Evolutionary conservation across 2,797 vertebrate genomes (phyloP), one percentile per base, ranked within the genome.

Genomic region (Falco peregrinus): DNA sequence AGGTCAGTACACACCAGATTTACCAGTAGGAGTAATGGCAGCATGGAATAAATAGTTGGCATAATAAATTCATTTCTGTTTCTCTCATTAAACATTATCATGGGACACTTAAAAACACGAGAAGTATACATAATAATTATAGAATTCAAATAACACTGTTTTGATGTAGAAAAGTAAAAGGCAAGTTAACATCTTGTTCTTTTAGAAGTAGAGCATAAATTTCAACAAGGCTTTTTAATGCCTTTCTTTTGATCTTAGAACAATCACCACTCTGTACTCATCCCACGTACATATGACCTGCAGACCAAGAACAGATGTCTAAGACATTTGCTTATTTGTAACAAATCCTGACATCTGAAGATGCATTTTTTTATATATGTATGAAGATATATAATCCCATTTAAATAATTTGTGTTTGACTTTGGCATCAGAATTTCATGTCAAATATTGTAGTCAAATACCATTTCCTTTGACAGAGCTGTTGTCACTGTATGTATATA

Each of bases 41-140:
- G 95, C 96, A 97, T 91, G 96, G 95, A 98, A 94, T 96, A 97
- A 98, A 98, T 98, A 95, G 95, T 98, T 98, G 97, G 97, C 97
- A 92, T 91, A 88, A 97, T 96, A 89, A 87, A 95, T 77, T 73
- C 86, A 97, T 97, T 97, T 96, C 97, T 98, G 93, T 94, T 96
- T 88, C 19, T 74, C 57, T 95, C 77, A 73, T 96, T 94, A 97
- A 81, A 67, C 73, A 90, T 77, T 91, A 71, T 33, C 87, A 85
- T 25, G 48, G 39, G 37, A 35, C 21, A 51, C 53, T 85, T 87
- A 56, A 80, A 95, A 89, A 61, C 69, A 91, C 25, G 60, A 94
- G 83, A 87, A 96, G 5, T 24, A 87, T 35, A 88, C 20, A 29
- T 48, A 50, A 81, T 60, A 50, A 84, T 74, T 89, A 48, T 9